Conservation (phyloP, 2,888 invertebrate genomes). For the Torymus aiolomorphi region DNA sequence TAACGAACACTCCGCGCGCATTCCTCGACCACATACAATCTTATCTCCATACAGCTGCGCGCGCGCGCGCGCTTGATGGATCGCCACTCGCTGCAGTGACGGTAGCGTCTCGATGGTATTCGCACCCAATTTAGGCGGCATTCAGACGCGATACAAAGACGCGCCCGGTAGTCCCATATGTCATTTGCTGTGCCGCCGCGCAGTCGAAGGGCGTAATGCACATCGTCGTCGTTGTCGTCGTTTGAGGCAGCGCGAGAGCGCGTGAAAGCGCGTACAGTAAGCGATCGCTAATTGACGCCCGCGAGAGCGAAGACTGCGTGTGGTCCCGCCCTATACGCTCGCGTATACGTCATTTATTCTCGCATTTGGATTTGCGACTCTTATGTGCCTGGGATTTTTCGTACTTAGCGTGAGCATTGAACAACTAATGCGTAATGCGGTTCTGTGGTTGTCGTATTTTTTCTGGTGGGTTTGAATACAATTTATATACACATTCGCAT, state of each 20-base stretch:
- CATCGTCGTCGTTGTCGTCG: neutral
- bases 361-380: no score
- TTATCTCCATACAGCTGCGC: neutral
- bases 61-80: conserved; percentile 11
- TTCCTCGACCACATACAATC: neutral
- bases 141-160: conserved; percentile 72
- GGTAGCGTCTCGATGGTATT: conserved; percentile 66
- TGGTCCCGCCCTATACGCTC: no score
- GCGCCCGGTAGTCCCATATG: conserved; percentile 69
- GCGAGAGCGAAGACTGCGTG: no score
- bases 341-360: no score
- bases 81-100: conserved; percentile 50
- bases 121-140: conserved; percentile 71
- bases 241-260: conserved; percentile 43
- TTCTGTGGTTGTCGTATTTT: no score
- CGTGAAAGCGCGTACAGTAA: conserved; percentile 54
- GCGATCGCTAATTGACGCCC: conserved; percentile 66
- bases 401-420: no score
- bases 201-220: neutral
- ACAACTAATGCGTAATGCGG: no score
- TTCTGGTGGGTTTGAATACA: no score
- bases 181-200: conserved; percentile 63
- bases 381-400: no score
- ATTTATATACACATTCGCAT: no score
- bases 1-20: neutral